Percentiles rank a stretch among this genome's conserved stretches.
These are phyloP conservation scores for Columba janthina DNA, from an alignment of 2,113 vertebrate species.

Conservation along the genomic window DNA sequence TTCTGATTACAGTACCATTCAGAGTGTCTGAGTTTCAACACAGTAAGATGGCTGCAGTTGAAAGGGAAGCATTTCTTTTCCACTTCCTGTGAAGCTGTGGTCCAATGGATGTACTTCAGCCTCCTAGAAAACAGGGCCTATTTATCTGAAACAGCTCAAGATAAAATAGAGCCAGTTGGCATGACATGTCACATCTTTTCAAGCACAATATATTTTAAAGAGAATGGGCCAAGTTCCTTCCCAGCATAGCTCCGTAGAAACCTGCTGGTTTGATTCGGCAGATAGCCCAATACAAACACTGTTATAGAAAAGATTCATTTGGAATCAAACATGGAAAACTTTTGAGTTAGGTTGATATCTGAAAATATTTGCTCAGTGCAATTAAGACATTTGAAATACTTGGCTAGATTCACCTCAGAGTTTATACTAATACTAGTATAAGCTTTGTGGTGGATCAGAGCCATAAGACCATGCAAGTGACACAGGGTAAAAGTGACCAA, in stretches of 20 bases:
- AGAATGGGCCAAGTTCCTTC: constrained; percentile 5
- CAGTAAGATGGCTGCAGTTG: neutral
- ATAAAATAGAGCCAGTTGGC: neutral
- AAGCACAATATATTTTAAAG: neutral
- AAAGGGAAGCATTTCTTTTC: neutral
- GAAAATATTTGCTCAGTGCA: constrained; percentile 27
- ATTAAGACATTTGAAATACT: constrained; percentile 4
- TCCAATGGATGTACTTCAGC: neutral
- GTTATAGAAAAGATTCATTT: neutral
- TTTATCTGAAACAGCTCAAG: constrained; percentile 15
- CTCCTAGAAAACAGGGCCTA: neutral
- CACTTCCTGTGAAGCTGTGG: neutral
- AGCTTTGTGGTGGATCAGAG: neutral
- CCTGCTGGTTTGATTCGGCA: neutral
- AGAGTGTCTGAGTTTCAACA: neutral
- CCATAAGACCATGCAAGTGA: neutral
- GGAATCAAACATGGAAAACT: constrained; percentile 13
- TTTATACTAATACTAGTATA: neutral
- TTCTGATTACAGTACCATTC: neutral
- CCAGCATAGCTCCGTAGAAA: neutral
- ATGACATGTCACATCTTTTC: neutral
- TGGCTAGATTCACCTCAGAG: neutral
- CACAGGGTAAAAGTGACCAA: neutral
- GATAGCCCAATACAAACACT: neutral
- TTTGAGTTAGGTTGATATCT: constrained; percentile 1